These are phyloP conservation scores for Trachelus tabidus DNA, from an alignment of 2,888 invertebrate species.

Conservation along the genomic window DNA sequence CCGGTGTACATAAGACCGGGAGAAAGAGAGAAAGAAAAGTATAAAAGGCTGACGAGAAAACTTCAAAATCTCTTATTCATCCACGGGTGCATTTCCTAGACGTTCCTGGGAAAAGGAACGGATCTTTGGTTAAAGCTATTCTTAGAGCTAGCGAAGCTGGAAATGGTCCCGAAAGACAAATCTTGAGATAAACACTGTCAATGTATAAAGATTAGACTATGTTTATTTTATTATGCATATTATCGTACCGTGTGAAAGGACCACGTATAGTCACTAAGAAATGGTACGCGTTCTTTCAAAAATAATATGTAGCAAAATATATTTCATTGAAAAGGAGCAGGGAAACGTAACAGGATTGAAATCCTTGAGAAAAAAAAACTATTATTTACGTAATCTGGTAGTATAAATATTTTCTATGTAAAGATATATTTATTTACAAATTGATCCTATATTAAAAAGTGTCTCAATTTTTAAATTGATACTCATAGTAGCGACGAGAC, in stretches of 20 bases:
- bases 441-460: neutral
- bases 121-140: neutral
- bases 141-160: neutral
- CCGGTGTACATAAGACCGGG: neutral
- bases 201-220: neutral
- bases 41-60: neutral
- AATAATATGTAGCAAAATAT: neutral
- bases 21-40: neutral
- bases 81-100: neutral
- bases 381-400: neutral
- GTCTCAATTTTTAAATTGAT: neutral
- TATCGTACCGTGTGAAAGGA: neutral
- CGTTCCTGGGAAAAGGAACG: neutral
- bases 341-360: neutral
- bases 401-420: neutral
- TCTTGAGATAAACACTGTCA: neutral
- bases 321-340: neutral
- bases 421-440: conserved; percentile 1
- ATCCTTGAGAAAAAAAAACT: neutral
- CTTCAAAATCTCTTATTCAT: neutral
- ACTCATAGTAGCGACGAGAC: neutral
- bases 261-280: neutral
- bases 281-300: neutral
- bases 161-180: neutral
- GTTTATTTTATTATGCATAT: neutral